Percentiles rank a stretch among this genome's conserved stretches.
Conservation (phyloP, 2,113 vertebrate species). For the Oplegnathus fasciatus region DNA sequence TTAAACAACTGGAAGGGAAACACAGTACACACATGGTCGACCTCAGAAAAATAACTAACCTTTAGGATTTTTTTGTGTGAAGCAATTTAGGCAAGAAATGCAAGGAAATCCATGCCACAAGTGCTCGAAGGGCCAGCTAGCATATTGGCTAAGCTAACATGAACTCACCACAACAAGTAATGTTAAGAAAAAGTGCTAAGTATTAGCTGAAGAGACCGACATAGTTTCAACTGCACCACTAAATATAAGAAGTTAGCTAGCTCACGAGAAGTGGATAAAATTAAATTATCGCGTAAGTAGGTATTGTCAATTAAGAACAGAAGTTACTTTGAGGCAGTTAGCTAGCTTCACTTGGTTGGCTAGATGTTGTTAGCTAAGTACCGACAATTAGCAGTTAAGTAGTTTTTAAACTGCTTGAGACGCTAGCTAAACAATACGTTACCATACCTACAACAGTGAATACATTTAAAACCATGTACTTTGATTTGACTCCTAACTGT, state of each 20-base stretch:
- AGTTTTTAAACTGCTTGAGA: constrained; percentile 61
- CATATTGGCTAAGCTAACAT: constrained; percentile 69
- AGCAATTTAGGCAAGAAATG: background rate
- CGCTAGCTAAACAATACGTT: constrained; percentile 22
- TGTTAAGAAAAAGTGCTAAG: constrained; percentile 23
- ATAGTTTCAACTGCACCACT: background rate
- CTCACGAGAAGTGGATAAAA: background rate
- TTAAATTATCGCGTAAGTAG: background rate
- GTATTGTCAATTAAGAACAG: background rate
- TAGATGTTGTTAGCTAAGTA: constrained; percentile 62
- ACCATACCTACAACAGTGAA: background rate
- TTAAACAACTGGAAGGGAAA: background rate
- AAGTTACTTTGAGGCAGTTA: constrained; percentile 24
- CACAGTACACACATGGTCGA: background rate
- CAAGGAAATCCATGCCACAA: constrained; percentile 45
- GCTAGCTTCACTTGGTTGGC: constrained; percentile 28
- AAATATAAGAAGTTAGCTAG: background rate
- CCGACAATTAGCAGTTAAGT: constrained; percentile 65
- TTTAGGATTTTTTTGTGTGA: background rate
- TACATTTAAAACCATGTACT: background rate
- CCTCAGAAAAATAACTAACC: background rate
- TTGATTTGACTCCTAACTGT: background rate
- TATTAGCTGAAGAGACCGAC: background rate
- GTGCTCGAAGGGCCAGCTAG: constrained; percentile 61
- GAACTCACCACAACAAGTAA: constrained; percentile 49